These are phyloP conservation scores for Eleutherodactylus coqui DNA, from an alignment of 2,797 vertebrate species.

Conservation along the genomic window DNA sequence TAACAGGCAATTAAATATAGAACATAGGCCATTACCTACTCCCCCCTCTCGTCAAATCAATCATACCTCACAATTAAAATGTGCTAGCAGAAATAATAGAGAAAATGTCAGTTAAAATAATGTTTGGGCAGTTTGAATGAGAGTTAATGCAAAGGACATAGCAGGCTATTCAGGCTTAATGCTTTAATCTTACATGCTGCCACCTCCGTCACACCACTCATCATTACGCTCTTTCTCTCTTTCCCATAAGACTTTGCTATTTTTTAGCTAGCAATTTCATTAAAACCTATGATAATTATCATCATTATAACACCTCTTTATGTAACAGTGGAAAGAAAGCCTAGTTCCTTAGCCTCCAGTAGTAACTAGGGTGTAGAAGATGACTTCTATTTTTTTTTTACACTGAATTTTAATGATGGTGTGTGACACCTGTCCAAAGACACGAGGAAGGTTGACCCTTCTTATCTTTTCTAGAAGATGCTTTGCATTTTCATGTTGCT, in stretches of 20 bases:
- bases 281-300: constrained; percentile 63
- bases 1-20: constrained; percentile 44
- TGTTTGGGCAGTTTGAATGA: constrained; percentile 52
- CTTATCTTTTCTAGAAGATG: constrained; percentile 60
- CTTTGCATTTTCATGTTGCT: constrained; percentile 61
- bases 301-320: constrained; percentile 62
- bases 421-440: constrained; percentile 60
- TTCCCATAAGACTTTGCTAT: constrained; percentile 48
- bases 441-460: constrained; percentile 57
- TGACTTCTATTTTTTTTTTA: constrained; percentile 30
- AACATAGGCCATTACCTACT: constrained; percentile 18
- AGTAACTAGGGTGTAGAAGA: constrained; percentile 48
- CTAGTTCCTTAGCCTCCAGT: constrained; percentile 29
- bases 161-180: constrained; percentile 42
- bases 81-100: constrained; percentile 57
- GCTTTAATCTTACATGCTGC: constrained; percentile 59
- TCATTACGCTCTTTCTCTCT: constrained; percentile 50
- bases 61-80: constrained; percentile 58
- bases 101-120: constrained; percentile 59
- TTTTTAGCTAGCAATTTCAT: constrained; percentile 48
- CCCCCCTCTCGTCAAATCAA: constrained; percentile 41
- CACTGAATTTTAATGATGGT: constrained; percentile 59
- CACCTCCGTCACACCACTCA: constrained; percentile 45
- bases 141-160: constrained; percentile 44
- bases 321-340: constrained; percentile 42